Percentiles rank a stretch among this genome's conserved stretches.
Conservation (phyloP, 2,888 invertebrate species). For the Eumacrocentrus americanus region DNA sequence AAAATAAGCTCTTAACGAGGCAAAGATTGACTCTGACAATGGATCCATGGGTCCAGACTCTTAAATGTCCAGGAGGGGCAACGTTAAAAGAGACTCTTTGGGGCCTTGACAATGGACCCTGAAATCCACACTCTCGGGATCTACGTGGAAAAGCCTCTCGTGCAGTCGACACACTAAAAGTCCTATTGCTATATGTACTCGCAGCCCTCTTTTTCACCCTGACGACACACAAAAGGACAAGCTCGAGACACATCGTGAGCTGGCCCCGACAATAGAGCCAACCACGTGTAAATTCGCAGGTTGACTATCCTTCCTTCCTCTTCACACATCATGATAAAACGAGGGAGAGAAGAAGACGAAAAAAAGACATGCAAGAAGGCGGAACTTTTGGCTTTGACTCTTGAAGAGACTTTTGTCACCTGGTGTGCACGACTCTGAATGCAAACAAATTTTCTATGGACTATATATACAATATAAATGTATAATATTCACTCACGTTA, state of each 20-base stretch:
- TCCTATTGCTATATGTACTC: background rate
- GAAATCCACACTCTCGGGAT: constrained; percentile 54
- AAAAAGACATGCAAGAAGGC: constrained; percentile 28
- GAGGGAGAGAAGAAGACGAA: constrained; percentile 27
- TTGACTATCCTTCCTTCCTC: constrained; percentile 48
- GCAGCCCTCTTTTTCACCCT: constrained; percentile 29
- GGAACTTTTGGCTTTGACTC: constrained; percentile 23
- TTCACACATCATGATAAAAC: constrained; percentile 15
- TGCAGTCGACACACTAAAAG: constrained; percentile 19
- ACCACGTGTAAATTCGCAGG: constrained; percentile 56
- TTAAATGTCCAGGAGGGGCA: background rate
- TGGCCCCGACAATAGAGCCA: constrained; percentile 43
- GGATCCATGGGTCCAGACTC: constrained; percentile 21
- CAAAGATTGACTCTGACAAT: constrained; percentile 60
- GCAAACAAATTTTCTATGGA: constrained; percentile 58
- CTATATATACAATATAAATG: constrained; percentile 21
- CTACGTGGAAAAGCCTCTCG: constrained; percentile 31
- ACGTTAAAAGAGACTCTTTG: constrained; percentile 28
- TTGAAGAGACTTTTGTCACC: constrained; percentile 44
- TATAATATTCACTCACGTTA: constrained; percentile 39
- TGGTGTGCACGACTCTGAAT: constrained; percentile 51
- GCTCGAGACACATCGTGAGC: constrained; percentile 29
- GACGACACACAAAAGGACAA: constrained; percentile 32
- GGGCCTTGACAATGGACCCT: constrained; percentile 52
- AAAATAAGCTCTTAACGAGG: constrained; percentile 61